Evolutionary conservation across 1,140 invertebrate genomes (phyloP).

Genomic region (Atta cephalotes): DNA sequence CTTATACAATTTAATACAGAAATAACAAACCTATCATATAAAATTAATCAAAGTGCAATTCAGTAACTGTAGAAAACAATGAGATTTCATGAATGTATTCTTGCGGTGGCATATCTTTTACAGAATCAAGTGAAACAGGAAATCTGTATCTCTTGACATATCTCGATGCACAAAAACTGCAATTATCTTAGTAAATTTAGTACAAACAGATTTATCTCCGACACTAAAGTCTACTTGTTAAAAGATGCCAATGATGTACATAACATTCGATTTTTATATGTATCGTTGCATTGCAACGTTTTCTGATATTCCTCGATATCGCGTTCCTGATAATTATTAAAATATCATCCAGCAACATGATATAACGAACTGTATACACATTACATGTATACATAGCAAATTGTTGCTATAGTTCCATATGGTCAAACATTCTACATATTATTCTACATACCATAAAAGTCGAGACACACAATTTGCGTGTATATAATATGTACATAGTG

Average conservation of each 20-base stretch:
- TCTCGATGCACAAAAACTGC: constrained; percentile 30
- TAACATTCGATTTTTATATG: constrained; percentile 38
- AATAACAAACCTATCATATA: not conserved
- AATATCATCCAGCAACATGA: not conserved
- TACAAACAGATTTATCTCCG: constrained; percentile 27
- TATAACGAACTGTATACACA: constrained; percentile 6
- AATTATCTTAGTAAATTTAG: constrained; percentile 10
- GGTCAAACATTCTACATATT: constrained; percentile 1
- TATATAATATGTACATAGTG: constrained; percentile 32
- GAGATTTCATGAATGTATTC: not conserved
- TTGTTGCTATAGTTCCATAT: not conserved
- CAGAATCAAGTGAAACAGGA: not conserved
- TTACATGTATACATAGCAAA: constrained; percentile 5
- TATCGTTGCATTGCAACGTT: constrained; percentile 8
- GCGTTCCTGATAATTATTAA: not conserved
- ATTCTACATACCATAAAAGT: constrained; percentile 12
- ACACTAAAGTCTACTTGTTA: constrained; percentile 20
- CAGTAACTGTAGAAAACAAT: not conserved
- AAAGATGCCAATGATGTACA: constrained; percentile 25
- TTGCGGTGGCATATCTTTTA: not conserved
- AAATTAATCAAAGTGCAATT: constrained; percentile 28
- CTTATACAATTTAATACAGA: too few relatives aligned
- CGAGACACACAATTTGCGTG: constrained; percentile 3
- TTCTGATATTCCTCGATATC: not conserved
- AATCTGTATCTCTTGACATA: constrained; percentile 16